Percentiles rank a stretch among this genome's conserved stretches.
Evolutionary conservation across 2,888 invertebrate species (phyloP).

Genomic region (Cosmia pyralina): DNA sequence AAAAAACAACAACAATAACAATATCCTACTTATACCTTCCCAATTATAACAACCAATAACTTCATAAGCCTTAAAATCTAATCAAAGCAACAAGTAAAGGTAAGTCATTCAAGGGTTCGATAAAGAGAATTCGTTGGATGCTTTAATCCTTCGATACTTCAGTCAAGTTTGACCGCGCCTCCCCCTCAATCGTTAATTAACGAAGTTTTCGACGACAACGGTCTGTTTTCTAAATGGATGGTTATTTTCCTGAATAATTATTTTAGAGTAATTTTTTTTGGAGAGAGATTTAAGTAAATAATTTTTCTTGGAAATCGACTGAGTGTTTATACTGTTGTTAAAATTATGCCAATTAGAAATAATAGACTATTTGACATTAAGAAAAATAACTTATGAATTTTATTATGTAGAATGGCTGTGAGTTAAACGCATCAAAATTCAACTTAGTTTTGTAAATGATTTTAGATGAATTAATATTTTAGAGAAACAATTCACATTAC

Average conservation of each 20-base stretch:
- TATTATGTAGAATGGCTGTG: too few species aligned
- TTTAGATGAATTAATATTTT: too few species aligned
- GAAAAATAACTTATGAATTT: too few species aligned
- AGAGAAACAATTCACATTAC: too few species aligned
- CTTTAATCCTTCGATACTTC: conserved; percentile 55
- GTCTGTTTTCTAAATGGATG: conserved; percentile 42
- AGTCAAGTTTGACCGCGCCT: conserved; percentile 51
- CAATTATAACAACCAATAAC: conserved; percentile 10
- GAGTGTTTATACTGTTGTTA: conserved; percentile 20
- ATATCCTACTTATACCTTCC: too few species aligned
- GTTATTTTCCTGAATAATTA: conserved; percentile 55
- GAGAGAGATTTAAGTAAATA: not conserved
- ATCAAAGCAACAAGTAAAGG: conserved; percentile 46
- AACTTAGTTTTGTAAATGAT: too few species aligned
- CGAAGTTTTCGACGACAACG: conserved; percentile 60
- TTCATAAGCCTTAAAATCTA: conserved; percentile 4
- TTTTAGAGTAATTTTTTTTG: conserved; percentile 11
- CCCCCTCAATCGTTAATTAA: conserved; percentile 59
- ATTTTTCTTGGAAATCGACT: conserved; percentile 4
- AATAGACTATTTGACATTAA: not conserved
- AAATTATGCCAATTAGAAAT: not conserved
- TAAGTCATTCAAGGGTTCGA: conserved; percentile 24
- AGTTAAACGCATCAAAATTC: too few species aligned
- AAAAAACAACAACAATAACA: not conserved
- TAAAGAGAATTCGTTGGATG: conserved; percentile 51